Evolutionary conservation across 2,113 vertebrate genomes (phyloP).

Genomic region (Eleginops maclovinus): DNA sequence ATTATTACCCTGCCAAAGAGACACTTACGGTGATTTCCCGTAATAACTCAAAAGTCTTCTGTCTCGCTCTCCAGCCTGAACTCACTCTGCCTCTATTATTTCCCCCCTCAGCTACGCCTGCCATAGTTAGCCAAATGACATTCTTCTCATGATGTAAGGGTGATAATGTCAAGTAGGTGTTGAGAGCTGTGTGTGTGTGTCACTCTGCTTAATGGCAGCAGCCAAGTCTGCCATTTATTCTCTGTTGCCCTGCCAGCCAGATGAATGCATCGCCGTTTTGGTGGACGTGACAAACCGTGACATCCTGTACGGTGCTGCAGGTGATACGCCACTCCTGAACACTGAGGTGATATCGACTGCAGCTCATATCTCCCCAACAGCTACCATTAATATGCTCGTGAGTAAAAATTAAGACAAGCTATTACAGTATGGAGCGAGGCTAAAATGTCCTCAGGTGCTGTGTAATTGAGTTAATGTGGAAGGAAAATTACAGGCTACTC

Average conservation of each 20-base stretch:
- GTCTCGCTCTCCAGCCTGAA: slow-evolving; percentile 39
- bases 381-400: slow-evolving; percentile 43
- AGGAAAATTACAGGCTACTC: slow-evolving; percentile 65
- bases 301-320: slow-evolving; percentile 34
- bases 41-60: slow-evolving; percentile 55
- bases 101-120: slow-evolving; percentile 52
- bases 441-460: slow-evolving; percentile 73
- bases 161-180: slow-evolving; percentile 74
- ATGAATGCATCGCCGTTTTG: slow-evolving; percentile 37
- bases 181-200: slow-evolving; percentile 56
- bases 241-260: slow-evolving; percentile 42
- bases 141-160: slow-evolving; percentile 68
- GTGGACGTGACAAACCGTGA: slow-evolving; percentile 55
- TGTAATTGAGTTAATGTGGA: slow-evolving; percentile 72
- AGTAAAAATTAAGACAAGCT: slow-evolving; percentile 61
- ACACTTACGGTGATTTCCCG: slow-evolving; percentile 46
- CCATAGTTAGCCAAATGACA: slow-evolving; percentile 71
- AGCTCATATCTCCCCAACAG: slow-evolving; percentile 20
- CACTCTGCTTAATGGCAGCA: slow-evolving; percentile 63
- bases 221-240: slow-evolving; percentile 61
- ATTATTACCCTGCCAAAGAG: slow-evolving; percentile 45
- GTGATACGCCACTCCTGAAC: slow-evolving; percentile 29
- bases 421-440: slow-evolving; percentile 44
- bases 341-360: slow-evolving; percentile 24
- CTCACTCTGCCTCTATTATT: slow-evolving; percentile 48